Evolutionary conservation across 2,888 invertebrate species (phyloP).

Genomic region (Pseudanteris insignis): DNA sequence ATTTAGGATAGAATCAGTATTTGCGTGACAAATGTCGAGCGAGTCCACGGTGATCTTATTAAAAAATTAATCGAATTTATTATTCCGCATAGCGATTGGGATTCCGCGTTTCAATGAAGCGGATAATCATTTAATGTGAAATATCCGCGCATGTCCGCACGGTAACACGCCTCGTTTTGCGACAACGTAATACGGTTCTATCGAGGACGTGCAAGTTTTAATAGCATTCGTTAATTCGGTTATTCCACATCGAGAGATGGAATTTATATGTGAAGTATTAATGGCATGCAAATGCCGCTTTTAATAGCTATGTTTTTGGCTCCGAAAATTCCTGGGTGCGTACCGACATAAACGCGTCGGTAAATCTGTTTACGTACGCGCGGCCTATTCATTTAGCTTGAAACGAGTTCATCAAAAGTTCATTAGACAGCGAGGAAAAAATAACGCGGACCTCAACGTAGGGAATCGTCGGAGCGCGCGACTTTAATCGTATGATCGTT

Average conservation of each 20-base stretch:
- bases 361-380: no score
- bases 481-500: slow-evolving; percentile 6
- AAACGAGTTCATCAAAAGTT: slow-evolving; percentile 4
- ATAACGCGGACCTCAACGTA: not conserved
- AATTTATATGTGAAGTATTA: slow-evolving; percentile 30
- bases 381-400: slow-evolving; percentile 1
- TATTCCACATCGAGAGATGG: slow-evolving; percentile 23
- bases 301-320: slow-evolving; percentile 18
- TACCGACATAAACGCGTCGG: no score
- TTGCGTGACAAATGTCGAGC: not conserved
- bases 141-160: no score
- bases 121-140: slow-evolving; percentile 31
- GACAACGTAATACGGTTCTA: slow-evolving; percentile 19
- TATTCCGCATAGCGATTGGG: slow-evolving; percentile 22
- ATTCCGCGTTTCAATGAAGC: slow-evolving; percentile 14
- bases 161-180: no score
- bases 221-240: slow-evolving; percentile 29
- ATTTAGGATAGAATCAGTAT: no score
- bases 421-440: not conserved
- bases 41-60: slow-evolving; percentile 3
- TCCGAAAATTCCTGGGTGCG: no score
- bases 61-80: no score
- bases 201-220: slow-evolving; percentile 23
- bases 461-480: not conserved
- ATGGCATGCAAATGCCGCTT: slow-evolving; percentile 33